Base-by-base conservation (phyloP, 2,888 invertebrate genomes). In the Habroteleia sp. region DNA sequence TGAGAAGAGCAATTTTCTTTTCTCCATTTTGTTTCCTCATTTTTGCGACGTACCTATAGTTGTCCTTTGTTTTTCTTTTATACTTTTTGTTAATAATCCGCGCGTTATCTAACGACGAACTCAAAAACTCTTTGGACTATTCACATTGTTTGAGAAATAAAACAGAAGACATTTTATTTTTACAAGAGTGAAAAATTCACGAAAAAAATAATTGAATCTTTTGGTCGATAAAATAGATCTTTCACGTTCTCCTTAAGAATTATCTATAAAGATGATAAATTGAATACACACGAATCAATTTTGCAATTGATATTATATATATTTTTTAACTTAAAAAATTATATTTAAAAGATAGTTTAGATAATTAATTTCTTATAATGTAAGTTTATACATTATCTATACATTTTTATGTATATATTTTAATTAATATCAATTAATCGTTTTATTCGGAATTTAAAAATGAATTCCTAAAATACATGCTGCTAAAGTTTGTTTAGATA, bases 1-100 rank as follows among this genome's bases (percentile, higher is more conserved):
- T 58, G 58, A 48, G 62, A 68, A 54, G 56, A 58, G 68, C 72
- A 66, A 66, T 56, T 76, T 66, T 42, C 60, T 66, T 72, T 68
- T 56, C 68, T 65, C 48, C 62, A 44, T 69, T 72, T 62, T 72
- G 37, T 63, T 72, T 76, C 31, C 68, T 66, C 33, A 41, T 60
- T 66, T 66, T 60, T 42, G 39, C 46, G 35, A 39, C 17, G 41
- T 37, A 35, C 39, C 33, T 62, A 42, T 44, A 60, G 50, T 50
- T 48, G 41, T 50, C 41, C 33, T 58, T 54, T 65, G 44, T 63
- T 63, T 33, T 63, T 42, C 25, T 23, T 42, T 44, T 44, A 42
- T 65, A 37, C 37, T 65, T 65, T 65, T 54, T 65, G 65, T 44
- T 65, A 65, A 54, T 65, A 54, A 65, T 65, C 42, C 37, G 42